A percentile compares a stretch with the other conserved stretches of the same genome.
Evolutionary conservation across 30 jellyfish, hydroid and myxozoan species (phyloP).

Genomic region (Turritopsis dohrnii): DNA sequence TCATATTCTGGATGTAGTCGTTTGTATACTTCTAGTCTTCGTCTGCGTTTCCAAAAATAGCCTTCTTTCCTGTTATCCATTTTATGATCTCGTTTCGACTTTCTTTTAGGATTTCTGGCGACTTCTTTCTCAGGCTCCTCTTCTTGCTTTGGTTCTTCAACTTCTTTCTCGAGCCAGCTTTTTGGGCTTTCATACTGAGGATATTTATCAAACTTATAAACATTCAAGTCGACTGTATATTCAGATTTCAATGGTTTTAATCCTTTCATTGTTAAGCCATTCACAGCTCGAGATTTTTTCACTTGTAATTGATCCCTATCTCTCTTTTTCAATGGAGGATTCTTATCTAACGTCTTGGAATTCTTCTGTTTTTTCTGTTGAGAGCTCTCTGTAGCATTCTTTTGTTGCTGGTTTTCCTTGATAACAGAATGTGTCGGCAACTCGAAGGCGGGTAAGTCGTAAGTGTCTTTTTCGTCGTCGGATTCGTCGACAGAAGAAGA

Average conservation of each 20-base stretch:
- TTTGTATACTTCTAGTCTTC: neutral
- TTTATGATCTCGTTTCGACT: neutral
- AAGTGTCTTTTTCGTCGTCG: conserved; percentile 11
- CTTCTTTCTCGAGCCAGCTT: neutral
- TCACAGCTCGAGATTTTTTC: neutral
- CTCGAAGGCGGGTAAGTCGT: neutral
- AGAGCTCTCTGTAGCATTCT: neutral
- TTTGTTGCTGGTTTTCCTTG: neutral
- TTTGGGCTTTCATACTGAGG: neutral
- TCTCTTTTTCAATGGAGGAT: neutral
- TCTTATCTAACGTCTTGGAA: neutral
- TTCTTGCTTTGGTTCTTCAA: neutral
- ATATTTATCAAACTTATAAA: neutral
- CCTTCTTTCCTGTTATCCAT: neutral
- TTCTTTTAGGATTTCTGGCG: neutral
- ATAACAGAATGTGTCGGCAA: neutral
- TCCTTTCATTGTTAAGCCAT: neutral
- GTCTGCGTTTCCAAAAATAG: neutral
- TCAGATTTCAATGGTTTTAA: neutral
- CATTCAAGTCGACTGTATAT: neutral
- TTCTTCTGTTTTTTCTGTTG: neutral
- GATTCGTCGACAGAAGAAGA: neutral
- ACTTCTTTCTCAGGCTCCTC: neutral
- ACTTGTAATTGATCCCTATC: neutral
- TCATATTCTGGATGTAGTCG: conserved; percentile 17